These are phyloP conservation scores for Ditula angustiorana DNA, from an alignment of 2,888 invertebrate species.

Conservation along the genomic window DNA sequence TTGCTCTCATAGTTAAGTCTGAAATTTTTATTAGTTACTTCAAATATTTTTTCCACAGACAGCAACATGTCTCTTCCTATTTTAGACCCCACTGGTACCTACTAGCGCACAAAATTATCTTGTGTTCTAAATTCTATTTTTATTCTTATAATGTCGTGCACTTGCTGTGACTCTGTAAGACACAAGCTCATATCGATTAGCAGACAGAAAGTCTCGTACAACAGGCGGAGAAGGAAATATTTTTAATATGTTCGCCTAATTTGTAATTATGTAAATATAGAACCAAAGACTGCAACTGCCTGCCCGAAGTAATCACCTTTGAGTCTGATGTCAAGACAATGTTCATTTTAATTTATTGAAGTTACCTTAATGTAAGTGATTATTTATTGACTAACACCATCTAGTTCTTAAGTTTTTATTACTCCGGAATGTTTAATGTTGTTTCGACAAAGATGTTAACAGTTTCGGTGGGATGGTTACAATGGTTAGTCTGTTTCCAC, in stretches of 20 bases:
- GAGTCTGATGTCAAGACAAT: conserved; percentile 63
- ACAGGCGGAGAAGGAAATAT: conserved; percentile 75
- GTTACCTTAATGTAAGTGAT: conserved; percentile 81
- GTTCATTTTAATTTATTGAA: conserved; percentile 79
- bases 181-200: conserved; percentile 74
- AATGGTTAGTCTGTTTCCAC: not conserved
- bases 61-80: conserved; percentile 41
- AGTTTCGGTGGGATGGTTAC: not conserved
- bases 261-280: conserved; percentile 71
- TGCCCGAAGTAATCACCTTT: conserved; percentile 56
- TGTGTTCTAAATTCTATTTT: conserved; percentile 11
- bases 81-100: conserved; percentile 43
- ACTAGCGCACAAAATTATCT: conserved; percentile 29
- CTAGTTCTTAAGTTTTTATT: conserved; percentile 46
- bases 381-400: conserved; percentile 80
- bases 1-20: conserved; percentile 5
- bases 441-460: conserved; percentile 2
- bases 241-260: conserved; percentile 46
- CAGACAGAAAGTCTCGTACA: conserved; percentile 73
- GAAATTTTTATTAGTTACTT: conserved; percentile 8
- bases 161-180: conserved; percentile 60
- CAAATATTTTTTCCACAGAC: not conserved
- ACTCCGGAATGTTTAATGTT: conserved; percentile 26
- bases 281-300: conserved; percentile 81
- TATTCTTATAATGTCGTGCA: conserved; percentile 30